A percentile compares a stretch with the other conserved stretches of the same genome.
phyloP scores from a whole-genome alignment of 2,113 vertebrate genomes.

The Atractosteus spatula region DNA sequence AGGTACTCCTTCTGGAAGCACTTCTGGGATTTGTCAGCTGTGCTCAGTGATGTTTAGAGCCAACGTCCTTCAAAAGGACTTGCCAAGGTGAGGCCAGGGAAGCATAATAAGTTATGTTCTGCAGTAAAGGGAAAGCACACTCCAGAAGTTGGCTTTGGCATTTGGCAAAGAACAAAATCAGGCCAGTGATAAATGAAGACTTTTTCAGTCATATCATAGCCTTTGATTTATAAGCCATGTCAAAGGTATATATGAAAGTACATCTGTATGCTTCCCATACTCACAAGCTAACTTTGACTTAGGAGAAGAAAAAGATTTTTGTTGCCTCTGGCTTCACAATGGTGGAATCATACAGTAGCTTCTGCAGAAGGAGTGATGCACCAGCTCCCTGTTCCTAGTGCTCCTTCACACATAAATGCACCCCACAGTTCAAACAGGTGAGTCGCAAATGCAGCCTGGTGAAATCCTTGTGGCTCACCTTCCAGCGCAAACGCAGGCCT shows the following conservation, averaged over 20 bases:
- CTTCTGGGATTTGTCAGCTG: conserved; percentile 10
- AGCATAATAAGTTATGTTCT: not conserved
- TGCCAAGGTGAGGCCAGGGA: not conserved
- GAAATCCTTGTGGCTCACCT: not conserved
- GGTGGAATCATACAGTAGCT: not conserved
- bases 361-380: too few relatives aligned
- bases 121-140: not conserved
- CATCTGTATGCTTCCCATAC: not conserved
- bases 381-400: too few relatives aligned
- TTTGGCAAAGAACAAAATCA: not conserved
- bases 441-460: too few relatives aligned
- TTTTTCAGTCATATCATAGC: not conserved
- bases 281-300: not conserved
- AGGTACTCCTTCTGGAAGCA: conserved; percentile 9
- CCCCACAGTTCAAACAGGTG: too few relatives aligned
- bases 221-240: conserved; percentile 5
- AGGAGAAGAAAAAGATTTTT: not conserved
- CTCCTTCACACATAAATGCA: too few relatives aligned
- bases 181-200: conserved; percentile 1
- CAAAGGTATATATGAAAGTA: not conserved
- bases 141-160: not conserved
- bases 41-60: not conserved
- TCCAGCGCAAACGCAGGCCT: too few relatives aligned
- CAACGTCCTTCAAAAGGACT: not conserved
- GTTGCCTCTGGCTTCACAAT: not conserved